Percentiles rank a stretch among this genome's conserved stretches.
Evolutionary conservation across 2,113 vertebrate genomes (phyloP).

Genomic region (Tachycineta bicolor): DNA sequence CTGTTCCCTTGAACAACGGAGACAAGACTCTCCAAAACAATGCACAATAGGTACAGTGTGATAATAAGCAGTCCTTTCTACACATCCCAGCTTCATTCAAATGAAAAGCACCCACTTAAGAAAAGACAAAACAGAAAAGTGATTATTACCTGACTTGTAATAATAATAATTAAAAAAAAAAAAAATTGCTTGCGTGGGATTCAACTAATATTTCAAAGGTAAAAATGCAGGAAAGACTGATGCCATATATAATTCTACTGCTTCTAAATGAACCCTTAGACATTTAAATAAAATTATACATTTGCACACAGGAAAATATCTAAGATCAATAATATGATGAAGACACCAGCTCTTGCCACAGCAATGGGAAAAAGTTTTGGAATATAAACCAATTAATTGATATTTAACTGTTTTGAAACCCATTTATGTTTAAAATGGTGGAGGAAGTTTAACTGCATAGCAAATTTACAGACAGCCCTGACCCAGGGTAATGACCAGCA

Average conservation of each 20-base stretch:
- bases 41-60: neutral
- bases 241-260: neutral
- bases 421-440: neutral
- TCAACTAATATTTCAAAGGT: neutral
- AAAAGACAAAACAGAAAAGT: neutral
- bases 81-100: neutral
- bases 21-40: neutral
- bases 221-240: neutral
- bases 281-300: neutral
- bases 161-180: neutral
- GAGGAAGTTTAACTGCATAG: neutral
- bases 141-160: neutral
- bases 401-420: neutral
- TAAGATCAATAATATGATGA: neutral
- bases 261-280: neutral
- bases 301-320: neutral
- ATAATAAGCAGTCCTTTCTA: neutral
- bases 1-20: neutral
- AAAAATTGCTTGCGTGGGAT: neutral
- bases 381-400: neutral
- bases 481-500: neutral
- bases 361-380: neutral
- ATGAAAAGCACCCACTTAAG: neutral
- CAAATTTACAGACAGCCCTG: neutral
- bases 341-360: neutral